phyloP scores from a whole-genome alignment of 2,888 invertebrate species.

The Tipula confusa region DNA sequence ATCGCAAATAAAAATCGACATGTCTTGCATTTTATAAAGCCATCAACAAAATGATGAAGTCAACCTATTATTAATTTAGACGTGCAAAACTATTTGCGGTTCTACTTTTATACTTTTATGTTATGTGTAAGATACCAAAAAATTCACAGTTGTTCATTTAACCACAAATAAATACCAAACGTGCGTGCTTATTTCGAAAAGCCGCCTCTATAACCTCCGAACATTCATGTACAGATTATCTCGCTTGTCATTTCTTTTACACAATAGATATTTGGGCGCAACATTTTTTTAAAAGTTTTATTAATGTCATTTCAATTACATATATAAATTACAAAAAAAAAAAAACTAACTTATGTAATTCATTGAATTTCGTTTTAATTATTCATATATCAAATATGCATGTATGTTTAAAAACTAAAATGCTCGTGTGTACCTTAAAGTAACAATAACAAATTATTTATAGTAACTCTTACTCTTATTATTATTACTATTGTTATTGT shows the following conservation, averaged over 20 bases:
- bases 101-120: too few relatives aligned
- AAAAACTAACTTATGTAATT: background rate
- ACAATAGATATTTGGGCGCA: background rate
- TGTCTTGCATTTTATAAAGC: background rate
- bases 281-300: background rate
- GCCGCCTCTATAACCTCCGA: background rate
- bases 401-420: background rate
- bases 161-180: background rate
- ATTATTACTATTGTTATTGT: background rate
- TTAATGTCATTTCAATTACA: conserved; percentile 25
- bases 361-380: background rate
- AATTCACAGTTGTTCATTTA: background rate
- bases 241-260: background rate
- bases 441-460: background rate
- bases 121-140: too few relatives aligned
- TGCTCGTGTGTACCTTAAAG: background rate
- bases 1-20: background rate
- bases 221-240: background rate
- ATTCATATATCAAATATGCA: background rate
- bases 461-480: background rate
- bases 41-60: background rate
- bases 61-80: background rate
- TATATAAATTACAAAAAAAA: background rate
- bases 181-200: background rate
- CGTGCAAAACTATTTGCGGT: background rate